phyloP scores from a whole-genome alignment of 2,113 vertebrate genomes.

The Cololabis saira region DNA sequence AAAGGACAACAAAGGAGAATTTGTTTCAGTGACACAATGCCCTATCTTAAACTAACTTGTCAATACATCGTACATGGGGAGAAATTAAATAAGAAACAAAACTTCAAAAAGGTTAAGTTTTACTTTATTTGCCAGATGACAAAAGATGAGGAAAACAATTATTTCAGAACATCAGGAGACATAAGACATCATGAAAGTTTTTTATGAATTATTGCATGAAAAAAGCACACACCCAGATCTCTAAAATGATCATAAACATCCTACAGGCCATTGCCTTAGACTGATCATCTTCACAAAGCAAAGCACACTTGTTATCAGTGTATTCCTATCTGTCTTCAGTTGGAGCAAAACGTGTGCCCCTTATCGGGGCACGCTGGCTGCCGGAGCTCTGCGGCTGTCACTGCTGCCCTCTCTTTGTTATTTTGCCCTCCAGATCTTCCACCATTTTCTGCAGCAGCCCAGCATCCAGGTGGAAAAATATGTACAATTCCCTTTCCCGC shows the following conservation, averaged over 20 bases:
- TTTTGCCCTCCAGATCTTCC: conserved; percentile 84
- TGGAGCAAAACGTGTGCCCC: not conserved
- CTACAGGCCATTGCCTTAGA: not conserved
- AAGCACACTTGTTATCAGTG: not conserved
- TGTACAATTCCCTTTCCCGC: conserved; percentile 89
- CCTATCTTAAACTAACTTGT: not conserved
- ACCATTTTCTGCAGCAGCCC: conserved; percentile 83
- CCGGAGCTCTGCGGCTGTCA: not conserved
- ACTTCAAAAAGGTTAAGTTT: conserved; percentile 1
- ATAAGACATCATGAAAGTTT: too few species aligned
- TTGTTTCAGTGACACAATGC: conserved; percentile 13
- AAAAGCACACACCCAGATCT: not conserved
- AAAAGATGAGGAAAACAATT: not conserved
- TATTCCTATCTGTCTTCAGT: not conserved
- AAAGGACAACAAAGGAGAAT: conserved; percentile 16
- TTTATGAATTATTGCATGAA: not conserved
- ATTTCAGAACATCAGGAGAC: not conserved
- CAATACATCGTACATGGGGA: not conserved
- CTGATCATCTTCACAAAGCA: not conserved
- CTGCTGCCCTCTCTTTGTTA: conserved; percentile 47
- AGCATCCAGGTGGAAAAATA: conserved; percentile 88
- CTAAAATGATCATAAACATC: not conserved
- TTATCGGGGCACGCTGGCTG: not conserved
- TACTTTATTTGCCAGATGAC: conserved; percentile 47
- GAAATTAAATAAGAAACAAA: not conserved